These are phyloP conservation scores for Eucidaris tribuloides DNA, from an alignment of 35 echinoderm and acorn worm genomes.

Conservation along the genomic window DNA sequence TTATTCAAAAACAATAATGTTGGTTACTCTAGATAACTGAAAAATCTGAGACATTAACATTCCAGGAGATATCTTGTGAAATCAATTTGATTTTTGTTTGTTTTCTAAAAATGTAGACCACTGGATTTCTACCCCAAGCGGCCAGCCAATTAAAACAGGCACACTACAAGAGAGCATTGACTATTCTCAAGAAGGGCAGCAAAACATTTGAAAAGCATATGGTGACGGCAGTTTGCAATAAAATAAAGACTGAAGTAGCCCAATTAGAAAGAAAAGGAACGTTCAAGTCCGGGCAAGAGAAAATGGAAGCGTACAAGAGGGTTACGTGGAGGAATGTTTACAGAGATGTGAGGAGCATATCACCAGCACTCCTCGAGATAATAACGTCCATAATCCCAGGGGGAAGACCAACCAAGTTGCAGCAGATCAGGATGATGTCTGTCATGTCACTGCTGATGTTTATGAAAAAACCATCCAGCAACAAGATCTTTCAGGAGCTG, in stretches of 20 bases:
- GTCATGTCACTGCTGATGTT: neutral
- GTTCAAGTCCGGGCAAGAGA: neutral
- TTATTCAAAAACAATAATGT: neutral
- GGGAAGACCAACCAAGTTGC: neutral
- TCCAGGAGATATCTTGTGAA: neutral
- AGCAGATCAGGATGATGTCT: neutral
- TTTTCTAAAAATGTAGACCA: neutral
- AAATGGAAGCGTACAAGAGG: neutral
- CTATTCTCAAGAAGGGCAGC: neutral
- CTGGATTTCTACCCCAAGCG: neutral
- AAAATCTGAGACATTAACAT: neutral
- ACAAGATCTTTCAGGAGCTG: neutral
- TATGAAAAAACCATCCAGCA: neutral
- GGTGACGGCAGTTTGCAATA: neutral
- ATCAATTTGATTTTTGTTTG: neutral
- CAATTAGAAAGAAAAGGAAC: neutral
- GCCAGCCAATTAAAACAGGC: neutral
- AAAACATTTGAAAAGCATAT: neutral
- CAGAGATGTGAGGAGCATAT: neutral
- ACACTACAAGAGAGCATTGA: neutral
- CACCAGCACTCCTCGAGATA: neutral
- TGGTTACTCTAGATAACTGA: neutral
- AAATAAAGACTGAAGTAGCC: neutral
- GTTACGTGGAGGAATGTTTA: neutral
- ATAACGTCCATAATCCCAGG: neutral